A percentile compares a stretch with the other conserved stretches of the same genome.
Evolutionary conservation across 2,888 invertebrate species (phyloP).

Genomic region (Himalopsyche tibetana): DNA sequence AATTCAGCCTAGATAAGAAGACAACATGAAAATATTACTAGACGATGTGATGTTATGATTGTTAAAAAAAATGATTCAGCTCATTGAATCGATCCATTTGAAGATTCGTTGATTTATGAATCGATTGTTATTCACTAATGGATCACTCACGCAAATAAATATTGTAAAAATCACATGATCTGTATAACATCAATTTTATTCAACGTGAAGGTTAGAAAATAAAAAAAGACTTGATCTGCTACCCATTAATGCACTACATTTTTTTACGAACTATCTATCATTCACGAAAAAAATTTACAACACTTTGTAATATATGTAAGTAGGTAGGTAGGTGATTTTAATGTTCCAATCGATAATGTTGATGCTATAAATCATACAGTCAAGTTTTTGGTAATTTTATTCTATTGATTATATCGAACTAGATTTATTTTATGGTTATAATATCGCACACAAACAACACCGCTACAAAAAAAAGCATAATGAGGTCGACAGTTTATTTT

Average conservation of each 20-base stretch:
- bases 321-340: conserved; percentile 10
- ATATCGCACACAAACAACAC: too few species aligned
- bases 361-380: not conserved
- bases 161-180: conserved; percentile 1
- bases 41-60: too few species aligned
- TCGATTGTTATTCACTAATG: not conserved
- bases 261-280: not conserved
- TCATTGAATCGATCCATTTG: not conserved
- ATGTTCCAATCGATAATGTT: not conserved
- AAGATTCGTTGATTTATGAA: conserved; percentile 4
- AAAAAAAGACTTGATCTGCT: not conserved
- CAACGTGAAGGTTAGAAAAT: conserved; percentile 17
- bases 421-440: too few species aligned
- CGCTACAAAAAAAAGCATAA: too few species aligned
- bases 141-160: conserved; percentile 11
- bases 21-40: too few species aligned
- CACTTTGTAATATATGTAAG: conserved; percentile 11
- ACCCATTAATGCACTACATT: conserved; percentile 6
- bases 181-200: not conserved
- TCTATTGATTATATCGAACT: too few species aligned
- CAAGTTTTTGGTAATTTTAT: too few species aligned
- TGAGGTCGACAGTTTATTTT: too few species aligned
- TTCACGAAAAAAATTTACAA: conserved; percentile 3
- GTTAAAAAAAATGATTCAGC: too few species aligned
- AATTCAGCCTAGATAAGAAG: too few species aligned